Conservation (phyloP, 2,888 invertebrate species). For the Sinodicranocentrus sp. region DNA sequence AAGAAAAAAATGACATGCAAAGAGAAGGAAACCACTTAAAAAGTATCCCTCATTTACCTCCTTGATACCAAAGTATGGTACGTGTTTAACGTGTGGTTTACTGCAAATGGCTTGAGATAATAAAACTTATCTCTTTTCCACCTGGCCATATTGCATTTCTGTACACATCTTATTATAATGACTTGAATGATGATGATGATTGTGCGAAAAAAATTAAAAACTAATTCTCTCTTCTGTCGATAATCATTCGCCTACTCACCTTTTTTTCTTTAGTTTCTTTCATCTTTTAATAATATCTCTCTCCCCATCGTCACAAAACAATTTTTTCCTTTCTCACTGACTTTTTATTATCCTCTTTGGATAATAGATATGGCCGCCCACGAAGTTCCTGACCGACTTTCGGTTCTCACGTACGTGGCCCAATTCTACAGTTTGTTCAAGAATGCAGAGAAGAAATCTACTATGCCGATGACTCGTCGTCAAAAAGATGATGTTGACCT, state of each 20-base stretch:
- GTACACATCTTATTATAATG: neutral
- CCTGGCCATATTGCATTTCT: neutral
- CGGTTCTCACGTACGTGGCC: slow-evolving; percentile 75
- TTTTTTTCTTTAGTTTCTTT: slow-evolving; percentile 8
- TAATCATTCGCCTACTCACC: slow-evolving; percentile 29
- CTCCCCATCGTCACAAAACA: neutral
- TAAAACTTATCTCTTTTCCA: slow-evolving; percentile 15
- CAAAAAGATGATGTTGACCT: slow-evolving; percentile 64
- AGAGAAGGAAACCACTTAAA: neutral
- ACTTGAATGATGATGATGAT: slow-evolving; percentile 34
- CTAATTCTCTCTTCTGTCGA: slow-evolving; percentile 42
- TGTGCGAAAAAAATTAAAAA: slow-evolving; percentile 39
- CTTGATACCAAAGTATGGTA: neutral
- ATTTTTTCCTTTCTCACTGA: slow-evolving; percentile 12
- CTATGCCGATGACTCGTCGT: slow-evolving; percentile 51
- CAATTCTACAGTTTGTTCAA: slow-evolving; percentile 74
- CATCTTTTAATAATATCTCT: slow-evolving; percentile 1
- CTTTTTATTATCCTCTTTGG: slow-evolving; percentile 30
- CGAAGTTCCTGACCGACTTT: slow-evolving; percentile 76
- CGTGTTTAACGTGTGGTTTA: slow-evolving; percentile 24
- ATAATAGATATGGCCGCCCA: slow-evolving; percentile 72
- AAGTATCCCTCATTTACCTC: neutral
- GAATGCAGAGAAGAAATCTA: slow-evolving; percentile 71
- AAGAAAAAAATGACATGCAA: too few relatives aligned
- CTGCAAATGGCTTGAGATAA: slow-evolving; percentile 37